Conservation (phyloP, 2,113 vertebrate species). For the Crotalus viridis region DNA sequence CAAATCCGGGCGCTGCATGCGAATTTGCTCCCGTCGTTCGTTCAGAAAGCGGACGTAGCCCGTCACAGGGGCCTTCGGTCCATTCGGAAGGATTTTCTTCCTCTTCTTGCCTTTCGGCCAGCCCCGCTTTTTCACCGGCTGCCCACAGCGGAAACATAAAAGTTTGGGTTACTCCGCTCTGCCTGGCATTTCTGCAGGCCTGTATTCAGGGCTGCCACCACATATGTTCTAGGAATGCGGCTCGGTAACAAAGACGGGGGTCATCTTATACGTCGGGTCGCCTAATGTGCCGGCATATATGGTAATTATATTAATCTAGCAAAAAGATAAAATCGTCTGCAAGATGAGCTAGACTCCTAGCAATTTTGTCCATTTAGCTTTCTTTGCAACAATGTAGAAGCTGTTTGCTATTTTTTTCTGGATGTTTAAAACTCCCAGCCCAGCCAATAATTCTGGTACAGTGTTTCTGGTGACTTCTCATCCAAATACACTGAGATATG, state of each 20-base stretch:
- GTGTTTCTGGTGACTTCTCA: background rate
- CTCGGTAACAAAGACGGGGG: no score
- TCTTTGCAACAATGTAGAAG: background rate
- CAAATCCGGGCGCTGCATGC: constrained; percentile 87
- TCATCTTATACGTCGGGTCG: no score
- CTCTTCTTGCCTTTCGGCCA: constrained; percentile 98
- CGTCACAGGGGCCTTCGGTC: constrained; percentile 94
- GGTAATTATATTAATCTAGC: background rate
- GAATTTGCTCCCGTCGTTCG: constrained; percentile 89
- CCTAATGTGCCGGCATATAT: no score
- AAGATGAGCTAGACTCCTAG: background rate
- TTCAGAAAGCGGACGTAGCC: constrained; percentile 95
- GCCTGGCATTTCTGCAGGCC: rapidly evolving
- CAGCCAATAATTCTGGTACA: background rate
- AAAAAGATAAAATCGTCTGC: background rate
- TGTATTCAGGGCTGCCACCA: background rate
- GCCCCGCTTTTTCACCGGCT: constrained; percentile 94
- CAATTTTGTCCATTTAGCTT: background rate
- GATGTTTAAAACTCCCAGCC: background rate
- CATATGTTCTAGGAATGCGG: no score
- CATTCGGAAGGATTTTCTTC: constrained; percentile 95
- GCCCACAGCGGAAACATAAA: background rate
- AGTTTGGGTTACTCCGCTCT: rapidly evolving
- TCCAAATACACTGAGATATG: background rate
- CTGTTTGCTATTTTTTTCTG: background rate